These are phyloP conservation scores for Otus sunia DNA, from an alignment of 2,113 vertebrate species.

Conservation along the genomic window DNA sequence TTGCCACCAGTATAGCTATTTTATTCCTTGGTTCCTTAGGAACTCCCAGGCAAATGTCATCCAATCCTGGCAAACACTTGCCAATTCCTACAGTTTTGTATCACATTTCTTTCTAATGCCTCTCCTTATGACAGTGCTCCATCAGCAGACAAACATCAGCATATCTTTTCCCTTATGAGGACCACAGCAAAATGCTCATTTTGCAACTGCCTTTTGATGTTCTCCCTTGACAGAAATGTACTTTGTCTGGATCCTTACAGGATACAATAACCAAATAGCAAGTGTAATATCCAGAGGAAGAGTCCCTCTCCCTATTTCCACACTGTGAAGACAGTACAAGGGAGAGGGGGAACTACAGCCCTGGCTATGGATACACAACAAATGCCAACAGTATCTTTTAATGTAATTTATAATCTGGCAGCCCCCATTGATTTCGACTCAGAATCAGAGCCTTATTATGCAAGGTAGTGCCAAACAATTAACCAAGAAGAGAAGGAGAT, in stretches of 20 bases:
- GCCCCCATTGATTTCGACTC: neutral
- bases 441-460: neutral
- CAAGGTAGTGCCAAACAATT: neutral
- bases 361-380: neutral
- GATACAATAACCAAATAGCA: neutral
- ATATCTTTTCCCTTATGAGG: neutral
- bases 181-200: neutral
- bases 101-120: neutral
- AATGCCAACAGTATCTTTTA: neutral
- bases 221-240: neutral
- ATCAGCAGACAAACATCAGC: neutral
- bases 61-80: neutral
- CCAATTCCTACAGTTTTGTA: neutral
- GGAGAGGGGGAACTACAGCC: neutral
- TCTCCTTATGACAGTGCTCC: neutral
- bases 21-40: neutral
- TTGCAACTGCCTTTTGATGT: neutral
- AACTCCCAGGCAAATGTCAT: neutral
- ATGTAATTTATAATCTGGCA: neutral
- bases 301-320: neutral
- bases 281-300: neutral
- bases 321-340: neutral
- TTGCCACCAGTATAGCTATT: neutral
- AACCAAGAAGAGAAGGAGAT: neutral
- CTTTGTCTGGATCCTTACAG: neutral